These are phyloP conservation scores for Nycticebus coucang DNA, from an alignment of 2,113 vertebrate genomes.

Conservation along the genomic window DNA sequence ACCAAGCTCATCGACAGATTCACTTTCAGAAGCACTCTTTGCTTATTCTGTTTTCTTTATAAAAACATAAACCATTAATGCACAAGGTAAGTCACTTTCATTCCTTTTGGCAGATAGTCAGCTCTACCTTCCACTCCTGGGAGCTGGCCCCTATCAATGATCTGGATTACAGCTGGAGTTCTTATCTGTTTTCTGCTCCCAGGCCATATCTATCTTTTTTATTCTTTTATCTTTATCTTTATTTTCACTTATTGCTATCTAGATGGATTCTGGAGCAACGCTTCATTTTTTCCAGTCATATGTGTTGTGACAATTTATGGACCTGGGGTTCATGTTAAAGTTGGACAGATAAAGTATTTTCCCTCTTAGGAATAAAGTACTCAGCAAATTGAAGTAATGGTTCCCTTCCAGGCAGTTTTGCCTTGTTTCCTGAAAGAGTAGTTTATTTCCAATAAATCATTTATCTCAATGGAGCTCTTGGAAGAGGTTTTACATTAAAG, in stretches of 20 bases:
- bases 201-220: neutral
- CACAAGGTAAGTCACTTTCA: neutral
- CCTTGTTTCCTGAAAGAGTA: conserved; percentile 54
- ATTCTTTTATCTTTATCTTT: neutral
- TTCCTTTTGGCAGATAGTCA: neutral
- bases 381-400: conserved; percentile 58
- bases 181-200: neutral
- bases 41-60: neutral
- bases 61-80: neutral
- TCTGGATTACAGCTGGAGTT: neutral
- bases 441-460: conserved; percentile 65
- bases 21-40: neutral
- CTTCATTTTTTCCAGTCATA: neutral
- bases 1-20: neutral
- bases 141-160: neutral
- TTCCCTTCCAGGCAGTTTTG: conserved; percentile 54
- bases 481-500: conserved; percentile 61
- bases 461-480: conserved; percentile 67
- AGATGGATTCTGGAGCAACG: neutral
- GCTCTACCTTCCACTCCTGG: neutral
- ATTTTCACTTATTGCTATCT: neutral
- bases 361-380: conserved; percentile 60
- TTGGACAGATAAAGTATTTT: conserved; percentile 36
- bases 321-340: conserved; percentile 16
- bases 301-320: neutral